These are phyloP conservation scores for Parambassis ranga DNA, from an alignment of 2,797 vertebrate species.

Conservation along the genomic window DNA sequence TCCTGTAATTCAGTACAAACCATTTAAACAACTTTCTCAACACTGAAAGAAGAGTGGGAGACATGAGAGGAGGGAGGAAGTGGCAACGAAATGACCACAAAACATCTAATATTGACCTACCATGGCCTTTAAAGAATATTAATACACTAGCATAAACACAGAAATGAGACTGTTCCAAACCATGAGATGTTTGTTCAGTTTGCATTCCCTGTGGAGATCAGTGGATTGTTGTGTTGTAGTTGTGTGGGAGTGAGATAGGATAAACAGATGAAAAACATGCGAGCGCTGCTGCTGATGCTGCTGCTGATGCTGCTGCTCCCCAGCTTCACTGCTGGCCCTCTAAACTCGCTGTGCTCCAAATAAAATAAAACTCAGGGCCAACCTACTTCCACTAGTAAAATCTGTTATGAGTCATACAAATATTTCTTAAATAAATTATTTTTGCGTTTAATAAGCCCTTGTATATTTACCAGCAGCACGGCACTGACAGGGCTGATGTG, in stretches of 20 bases:
- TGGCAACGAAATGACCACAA: conserved; percentile 2
- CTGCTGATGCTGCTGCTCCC: conserved; percentile 26
- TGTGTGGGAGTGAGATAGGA: conserved; percentile 19
- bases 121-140: conserved; percentile 35
- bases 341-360: conserved; percentile 37
- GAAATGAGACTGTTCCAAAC: not conserved
- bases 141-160: conserved; percentile 21
- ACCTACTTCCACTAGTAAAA: not conserved
- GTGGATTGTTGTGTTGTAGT: conserved; percentile 12
- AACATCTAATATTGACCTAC: conserved; percentile 2
- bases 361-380: conserved; percentile 34
- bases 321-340: conserved; percentile 10
- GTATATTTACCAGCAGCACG: not conserved
- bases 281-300: conserved; percentile 31
- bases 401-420: not conserved
- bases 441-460: no score
- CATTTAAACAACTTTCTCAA: conserved; percentile 4
- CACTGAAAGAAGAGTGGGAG: conserved; percentile 9
- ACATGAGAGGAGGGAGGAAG: not conserved
- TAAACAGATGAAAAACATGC: conserved; percentile 36
- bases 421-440: not conserved
- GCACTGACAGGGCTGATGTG: no score
- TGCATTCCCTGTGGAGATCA: conserved; percentile 8
- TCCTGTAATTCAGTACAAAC: conserved; percentile 27
- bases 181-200: conserved; percentile 15